phyloP scores from a whole-genome alignment of 2,888 invertebrate species.

The Ryuthela nishihirai region DNA sequence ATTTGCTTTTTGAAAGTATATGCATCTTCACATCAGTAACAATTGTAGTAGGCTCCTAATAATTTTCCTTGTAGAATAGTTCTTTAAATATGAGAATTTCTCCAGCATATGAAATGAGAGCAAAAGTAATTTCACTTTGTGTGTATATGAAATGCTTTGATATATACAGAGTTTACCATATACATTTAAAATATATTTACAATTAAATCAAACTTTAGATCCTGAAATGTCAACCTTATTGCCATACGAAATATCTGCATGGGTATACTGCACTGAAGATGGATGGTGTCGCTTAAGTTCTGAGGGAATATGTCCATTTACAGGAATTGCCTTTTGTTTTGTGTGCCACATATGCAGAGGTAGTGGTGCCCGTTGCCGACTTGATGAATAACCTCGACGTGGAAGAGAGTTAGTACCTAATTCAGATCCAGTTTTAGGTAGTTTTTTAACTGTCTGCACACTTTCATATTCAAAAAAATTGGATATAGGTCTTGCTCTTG shows the following conservation, averaged over 20 bases:
- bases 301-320: constrained; percentile 5
- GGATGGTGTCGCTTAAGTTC: too few species aligned
- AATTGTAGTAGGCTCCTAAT: constrained; percentile 3
- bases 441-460: too few species aligned
- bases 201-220: neutral
- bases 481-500: constrained; percentile 63
- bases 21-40: neutral
- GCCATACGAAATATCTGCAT: too few species aligned
- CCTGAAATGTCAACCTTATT: too few species aligned
- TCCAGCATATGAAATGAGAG: too few species aligned
- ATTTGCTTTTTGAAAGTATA: too few species aligned
- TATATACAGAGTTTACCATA: too few species aligned
- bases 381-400: constrained; percentile 9
- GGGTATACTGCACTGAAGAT: too few species aligned
- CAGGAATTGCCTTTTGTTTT: constrained; percentile 1
- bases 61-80: too few species aligned
- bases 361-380: constrained; percentile 22
- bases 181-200: neutral
- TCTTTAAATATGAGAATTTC: too few species aligned
- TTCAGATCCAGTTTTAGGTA: neutral
- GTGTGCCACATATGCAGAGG: constrained; percentile 14
- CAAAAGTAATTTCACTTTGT: too few species aligned
- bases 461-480: constrained; percentile 78
- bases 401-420: constrained; percentile 25
- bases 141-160: too few species aligned